A percentile compares a stretch with the other conserved stretches of the same genome.
Evolutionary conservation across 2,113 vertebrate species (phyloP).

Genomic region (Bubo scandiacus): DNA sequence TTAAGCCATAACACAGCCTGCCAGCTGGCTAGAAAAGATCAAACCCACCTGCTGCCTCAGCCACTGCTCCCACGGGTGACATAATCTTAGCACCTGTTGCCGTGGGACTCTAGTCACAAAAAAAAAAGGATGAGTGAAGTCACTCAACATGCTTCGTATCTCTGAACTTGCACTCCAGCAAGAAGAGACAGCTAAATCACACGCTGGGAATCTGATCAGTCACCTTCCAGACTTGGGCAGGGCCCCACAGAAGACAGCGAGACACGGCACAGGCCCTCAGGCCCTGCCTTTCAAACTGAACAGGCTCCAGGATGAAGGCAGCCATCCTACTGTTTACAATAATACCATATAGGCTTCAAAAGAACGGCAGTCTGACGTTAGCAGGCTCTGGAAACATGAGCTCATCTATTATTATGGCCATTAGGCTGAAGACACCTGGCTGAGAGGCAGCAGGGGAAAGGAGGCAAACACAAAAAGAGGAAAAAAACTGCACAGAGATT

Average conservation of each 20-base stretch:
- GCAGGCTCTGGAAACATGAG: not conserved
- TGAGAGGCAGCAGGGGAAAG: not conserved
- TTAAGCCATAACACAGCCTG: not conserved
- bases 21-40: not conserved
- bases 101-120: not conserved
- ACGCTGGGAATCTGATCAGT: not conserved
- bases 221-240: not conserved
- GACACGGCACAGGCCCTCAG: accelerated
- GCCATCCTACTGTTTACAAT: not conserved
- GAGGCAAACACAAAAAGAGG: not conserved
- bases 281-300: not conserved
- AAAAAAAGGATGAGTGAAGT: not conserved
- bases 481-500: not conserved
- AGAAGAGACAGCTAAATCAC: not conserved
- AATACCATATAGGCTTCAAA: not conserved
- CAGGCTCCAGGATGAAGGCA: not conserved
- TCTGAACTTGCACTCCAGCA: not conserved
- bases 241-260: not conserved
- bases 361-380: accelerated
- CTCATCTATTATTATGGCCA: not conserved
- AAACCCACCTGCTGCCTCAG: not conserved
- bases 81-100: not conserved
- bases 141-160: accelerated
- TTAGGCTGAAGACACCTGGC: not conserved
- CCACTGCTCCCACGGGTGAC: not conserved